A percentile compares a stretch with the other conserved stretches of the same genome.
These are phyloP conservation scores for Zosterops japonicus DNA, from an alignment of 2,113 vertebrate genomes.

Conservation along the genomic window DNA sequence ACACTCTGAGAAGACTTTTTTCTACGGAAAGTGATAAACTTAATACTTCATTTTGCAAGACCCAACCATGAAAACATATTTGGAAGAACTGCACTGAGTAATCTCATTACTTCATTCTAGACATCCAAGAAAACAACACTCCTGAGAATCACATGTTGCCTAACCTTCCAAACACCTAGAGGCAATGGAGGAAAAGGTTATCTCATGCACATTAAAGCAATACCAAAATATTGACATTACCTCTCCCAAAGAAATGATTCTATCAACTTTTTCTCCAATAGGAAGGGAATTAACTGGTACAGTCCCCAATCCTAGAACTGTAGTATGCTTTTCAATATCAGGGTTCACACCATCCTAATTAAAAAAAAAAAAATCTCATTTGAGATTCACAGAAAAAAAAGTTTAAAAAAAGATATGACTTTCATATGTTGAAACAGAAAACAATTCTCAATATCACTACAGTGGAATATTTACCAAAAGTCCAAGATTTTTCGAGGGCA, in stretches of 20 bases:
- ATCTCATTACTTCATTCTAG: not conserved
- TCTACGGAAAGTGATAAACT: not conserved
- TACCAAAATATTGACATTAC: constrained; percentile 46
- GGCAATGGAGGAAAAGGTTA: not conserved
- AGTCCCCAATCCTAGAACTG: constrained; percentile 26
- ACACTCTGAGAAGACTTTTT: not conserved
- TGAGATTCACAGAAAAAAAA: not conserved
- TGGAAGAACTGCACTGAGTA: not conserved
- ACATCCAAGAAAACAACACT: not conserved
- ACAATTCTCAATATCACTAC: not conserved
- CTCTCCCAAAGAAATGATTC: constrained; percentile 56
- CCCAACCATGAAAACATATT: not conserved
- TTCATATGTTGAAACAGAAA: not conserved
- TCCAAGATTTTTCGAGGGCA: not conserved
- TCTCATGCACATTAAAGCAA: not conserved
- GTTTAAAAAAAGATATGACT: not conserved
- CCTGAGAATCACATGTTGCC: not conserved
- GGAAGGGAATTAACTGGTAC: constrained; percentile 71
- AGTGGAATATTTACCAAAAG: not conserved
- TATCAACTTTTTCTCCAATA: constrained; percentile 53
- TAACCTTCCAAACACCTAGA: not conserved
- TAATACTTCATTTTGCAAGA: not conserved
- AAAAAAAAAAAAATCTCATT: not conserved
- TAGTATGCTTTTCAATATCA: constrained; percentile 68
- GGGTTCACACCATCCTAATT: constrained; percentile 56